A percentile compares a stretch with the other conserved stretches of the same genome.
Conservation (phyloP, 2,888 invertebrate genomes). For the Stenchaetothrips biformis region DNA sequence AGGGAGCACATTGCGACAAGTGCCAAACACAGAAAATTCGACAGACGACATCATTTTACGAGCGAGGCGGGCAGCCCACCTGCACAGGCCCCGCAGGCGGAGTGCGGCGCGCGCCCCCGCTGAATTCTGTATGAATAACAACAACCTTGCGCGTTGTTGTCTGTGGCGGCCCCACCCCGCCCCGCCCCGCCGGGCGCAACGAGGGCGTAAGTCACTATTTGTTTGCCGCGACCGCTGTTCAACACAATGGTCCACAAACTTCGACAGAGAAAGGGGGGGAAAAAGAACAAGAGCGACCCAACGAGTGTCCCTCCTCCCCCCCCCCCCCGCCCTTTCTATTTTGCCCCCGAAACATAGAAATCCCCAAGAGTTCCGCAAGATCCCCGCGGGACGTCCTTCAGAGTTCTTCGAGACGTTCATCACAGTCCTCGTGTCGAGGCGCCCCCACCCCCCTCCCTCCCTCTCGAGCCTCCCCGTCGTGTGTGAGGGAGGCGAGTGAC, state of each 20-base stretch:
- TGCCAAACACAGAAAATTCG: not conserved
- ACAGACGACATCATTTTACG: not conserved
- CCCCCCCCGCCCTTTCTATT: not conserved
- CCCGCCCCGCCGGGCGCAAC: not conserved
- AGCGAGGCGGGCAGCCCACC: not conserved
- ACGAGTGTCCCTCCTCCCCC: not conserved
- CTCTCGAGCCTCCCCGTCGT: not conserved
- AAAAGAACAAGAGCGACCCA: not conserved
- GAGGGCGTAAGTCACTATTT: slow-evolving; percentile 5
- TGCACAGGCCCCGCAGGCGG: not conserved
- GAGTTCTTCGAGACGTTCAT: slow-evolving; percentile 2
- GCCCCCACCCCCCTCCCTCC: not conserved
- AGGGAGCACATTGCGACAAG: not conserved
- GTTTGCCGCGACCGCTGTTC: slow-evolving; percentile 1
- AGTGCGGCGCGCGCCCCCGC: not conserved
- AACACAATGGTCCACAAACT: slow-evolving; percentile 3
- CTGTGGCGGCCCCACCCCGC: not conserved
- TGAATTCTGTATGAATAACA: slow-evolving; percentile 16
- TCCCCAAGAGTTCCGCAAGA: not conserved
- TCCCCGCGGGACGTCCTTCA: not conserved
- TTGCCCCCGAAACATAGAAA: not conserved
- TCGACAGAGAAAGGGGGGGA: not conserved
- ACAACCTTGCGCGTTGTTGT: slow-evolving; percentile 14
- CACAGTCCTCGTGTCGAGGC: not conserved
- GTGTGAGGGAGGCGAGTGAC: not conserved